phyloP scores from a whole-genome alignment of 2,113 vertebrate genomes.

The Miniopterus natalensis region DNA sequence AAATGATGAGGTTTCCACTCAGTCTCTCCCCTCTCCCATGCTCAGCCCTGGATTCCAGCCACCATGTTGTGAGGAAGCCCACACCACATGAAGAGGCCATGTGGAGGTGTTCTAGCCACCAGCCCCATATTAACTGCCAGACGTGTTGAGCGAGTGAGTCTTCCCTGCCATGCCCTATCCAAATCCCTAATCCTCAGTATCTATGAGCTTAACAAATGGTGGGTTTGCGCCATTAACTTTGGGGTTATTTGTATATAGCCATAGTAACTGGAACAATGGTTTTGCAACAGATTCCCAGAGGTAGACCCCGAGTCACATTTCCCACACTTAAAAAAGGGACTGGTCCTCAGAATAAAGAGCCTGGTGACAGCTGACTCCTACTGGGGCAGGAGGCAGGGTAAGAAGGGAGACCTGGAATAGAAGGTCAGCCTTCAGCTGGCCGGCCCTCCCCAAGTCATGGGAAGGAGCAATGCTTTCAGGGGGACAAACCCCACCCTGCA shows the following conservation, averaged over 20 bases:
- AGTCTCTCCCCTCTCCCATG: fast-evolving
- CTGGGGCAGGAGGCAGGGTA: not conserved
- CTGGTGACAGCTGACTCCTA: not conserved
- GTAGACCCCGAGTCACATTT: fast-evolving
- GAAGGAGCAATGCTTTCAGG: not conserved
- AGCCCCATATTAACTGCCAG: fast-evolving
- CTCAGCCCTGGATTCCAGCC: not conserved
- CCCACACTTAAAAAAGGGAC: too few species aligned
- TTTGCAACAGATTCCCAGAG: not conserved
- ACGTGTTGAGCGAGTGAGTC: not conserved
- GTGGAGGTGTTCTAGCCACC: fast-evolving
- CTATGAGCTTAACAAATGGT: not conserved
- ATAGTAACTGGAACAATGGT: not conserved
- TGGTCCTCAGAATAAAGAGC: not conserved
- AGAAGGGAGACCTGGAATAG: fast-evolving
- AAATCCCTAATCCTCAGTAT: not conserved
- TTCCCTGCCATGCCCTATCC: not conserved
- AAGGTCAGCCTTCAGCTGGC: not conserved
- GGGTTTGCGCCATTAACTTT: not conserved
- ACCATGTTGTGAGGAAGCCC: not conserved
- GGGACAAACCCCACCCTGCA: not conserved
- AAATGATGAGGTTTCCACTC: too few species aligned
- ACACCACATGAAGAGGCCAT: fast-evolving
- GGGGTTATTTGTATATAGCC: not conserved
- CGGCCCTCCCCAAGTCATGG: fast-evolving